Evolutionary conservation across 2,113 vertebrate species (phyloP).

Genomic region (Varanus komodoensis): DNA sequence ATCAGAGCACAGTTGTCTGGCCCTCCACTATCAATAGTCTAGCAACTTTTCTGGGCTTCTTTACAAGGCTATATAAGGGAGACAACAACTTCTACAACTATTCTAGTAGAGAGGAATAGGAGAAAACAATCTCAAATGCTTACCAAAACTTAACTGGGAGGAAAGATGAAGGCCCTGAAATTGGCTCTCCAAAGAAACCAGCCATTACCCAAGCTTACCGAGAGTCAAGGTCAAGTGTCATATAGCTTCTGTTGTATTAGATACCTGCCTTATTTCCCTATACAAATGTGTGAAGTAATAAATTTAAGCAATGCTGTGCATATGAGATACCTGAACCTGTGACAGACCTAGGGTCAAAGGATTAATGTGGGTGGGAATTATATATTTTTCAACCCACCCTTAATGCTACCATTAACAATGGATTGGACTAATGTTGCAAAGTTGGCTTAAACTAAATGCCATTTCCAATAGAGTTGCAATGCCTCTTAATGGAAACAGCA

Average conservation of each 20-base stretch:
- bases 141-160: not conserved
- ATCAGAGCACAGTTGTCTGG: not conserved
- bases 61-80: not conserved
- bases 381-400: not conserved
- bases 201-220: not conserved
- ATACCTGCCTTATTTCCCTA: not conserved
- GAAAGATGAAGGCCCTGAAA: not conserved
- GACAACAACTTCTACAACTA: not conserved
- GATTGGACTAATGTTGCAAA: conserved; percentile 11
- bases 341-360: not conserved
- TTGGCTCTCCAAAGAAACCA: not conserved
- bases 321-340: not conserved
- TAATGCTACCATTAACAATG: not conserved
- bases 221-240: not conserved
- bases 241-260: not conserved
- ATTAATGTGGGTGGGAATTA: not conserved
- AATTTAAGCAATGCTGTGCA: not conserved
- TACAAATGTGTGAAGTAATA: not conserved
- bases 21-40: not conserved
- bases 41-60: not conserved
- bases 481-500: not conserved
- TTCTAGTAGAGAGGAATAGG: not conserved
- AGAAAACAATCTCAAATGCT: not conserved
- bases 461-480: not conserved
- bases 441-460: not conserved